Base-by-base conservation (phyloP, 2,797 vertebrate genomes). In the Tokudaia tokunoshimensis region DNA sequence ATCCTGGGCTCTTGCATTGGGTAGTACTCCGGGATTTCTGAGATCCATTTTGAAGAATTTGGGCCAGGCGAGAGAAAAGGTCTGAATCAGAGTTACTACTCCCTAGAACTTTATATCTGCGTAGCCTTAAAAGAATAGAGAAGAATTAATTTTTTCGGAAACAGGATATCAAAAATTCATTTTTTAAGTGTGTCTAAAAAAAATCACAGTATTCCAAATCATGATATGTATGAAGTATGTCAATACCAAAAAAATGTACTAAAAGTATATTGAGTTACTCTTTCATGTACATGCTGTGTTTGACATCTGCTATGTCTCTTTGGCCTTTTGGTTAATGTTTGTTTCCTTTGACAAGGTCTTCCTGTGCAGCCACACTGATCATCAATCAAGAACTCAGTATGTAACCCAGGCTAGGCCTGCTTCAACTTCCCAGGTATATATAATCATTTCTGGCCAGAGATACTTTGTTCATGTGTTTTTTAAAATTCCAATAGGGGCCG, bases 31-130 rank as follows among this genome's bases (percentile, higher is more conserved):
- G 99, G 98, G 93, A 98, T 97, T 99, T 99, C 98, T 99, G 98
- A 98, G 98, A 98, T 98, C 99, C 98, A 59, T 99, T 99, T 84
- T 99, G 99, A 98, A 99, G 99, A 98, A 99, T 99, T 98, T 99
- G 99, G 98, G 99, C 99, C 97, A 99, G 99, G 95, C 99, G 99
- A 79, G 99, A 99, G 97, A 99, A 99, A 94, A 99, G 99, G 98
- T 99, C 99, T 3, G 99, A 99, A 98, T 99, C 99, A 11, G 99
- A 99, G 98, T 98, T 99, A 98, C 99, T 99, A 96, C 99, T 99
- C 6, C 99, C 99, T 95, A 99, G 99, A 98, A 99, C 99, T 98
- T 99, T 99, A 98, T 99, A 99, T 91, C 99, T 99, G 80, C 99
- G 99, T 55, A 99, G 98, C 98, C 99, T 99, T 98, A 96, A 98